Base-by-base conservation (phyloP, 30 jellyfish, hydroid and myxozoan species). In the Nemopilema nomurai region DNA sequence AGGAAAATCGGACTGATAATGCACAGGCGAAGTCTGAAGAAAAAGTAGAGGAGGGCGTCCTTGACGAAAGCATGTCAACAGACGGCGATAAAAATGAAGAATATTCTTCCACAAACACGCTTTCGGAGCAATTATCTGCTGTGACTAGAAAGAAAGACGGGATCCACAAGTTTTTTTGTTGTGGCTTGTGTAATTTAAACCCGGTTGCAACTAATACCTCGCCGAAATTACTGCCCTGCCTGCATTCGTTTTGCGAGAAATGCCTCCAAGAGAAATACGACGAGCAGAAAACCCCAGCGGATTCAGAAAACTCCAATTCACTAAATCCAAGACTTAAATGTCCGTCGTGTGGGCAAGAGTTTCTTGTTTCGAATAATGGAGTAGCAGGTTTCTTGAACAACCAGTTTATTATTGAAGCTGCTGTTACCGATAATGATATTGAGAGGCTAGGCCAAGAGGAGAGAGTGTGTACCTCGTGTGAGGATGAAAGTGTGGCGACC, bases 301-400 rank as follows among this genome's bases (percentile, higher is more conserved):
- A 28, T 18, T 69, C 94, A 28, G 17, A 85, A 9, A 27, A 73
- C 1, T 93, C 84, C 26, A 49, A 68, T 18, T 32, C 62, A 1
- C 31, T 33, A 16, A 71, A 74, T 53, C 97, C 97, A 51, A 72
- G 99, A 49, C 62, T 94, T 8, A 88, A 88, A 81, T 94, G 99
- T 81, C 99, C 99, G 24, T 87, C 97, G 1, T 94, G 99, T 89
- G 97, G 99, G 70, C 99, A 94, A 67, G 99, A 94, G 82, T 94
- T 94, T 81, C 89, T 89, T n/a, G 97, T 88, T 74, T 80, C 99
- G 17, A 90, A 73, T 27, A 94, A 86, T 64, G 99, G 92, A 23
- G 69, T 96, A 0, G 71, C 97, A 20, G 97, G 96, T 7, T 94
- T 94, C 72, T 66, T 88, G 71, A 89, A 89, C 84, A 94, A 94